These are phyloP conservation scores for Pseudomyrmex cubaensis DNA, from an alignment of 1,140 invertebrate species.

Conservation along the genomic window DNA sequence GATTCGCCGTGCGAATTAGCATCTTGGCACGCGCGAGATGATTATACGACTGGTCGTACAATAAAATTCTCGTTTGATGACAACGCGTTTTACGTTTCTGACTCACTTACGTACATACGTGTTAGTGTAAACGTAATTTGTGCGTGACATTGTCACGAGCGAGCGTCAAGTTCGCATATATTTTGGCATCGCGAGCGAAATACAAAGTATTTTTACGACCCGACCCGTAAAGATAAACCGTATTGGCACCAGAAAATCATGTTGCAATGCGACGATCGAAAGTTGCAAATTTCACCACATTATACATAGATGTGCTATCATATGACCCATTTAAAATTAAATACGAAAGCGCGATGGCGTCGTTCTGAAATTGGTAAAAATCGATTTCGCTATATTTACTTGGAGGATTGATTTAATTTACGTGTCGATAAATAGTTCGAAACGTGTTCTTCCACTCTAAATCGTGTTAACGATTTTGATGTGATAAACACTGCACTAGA, in stretches of 20 bases:
- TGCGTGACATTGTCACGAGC: background rate
- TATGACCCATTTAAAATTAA: constrained; percentile 3
- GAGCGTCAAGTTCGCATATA: constrained; percentile 3
- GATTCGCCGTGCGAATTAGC: constrained; percentile 13
- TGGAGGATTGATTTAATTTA: no score
- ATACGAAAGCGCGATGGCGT: background rate
- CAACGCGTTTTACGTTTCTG: background rate
- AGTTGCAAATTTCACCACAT: background rate
- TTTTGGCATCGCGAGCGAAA: constrained; percentile 64
- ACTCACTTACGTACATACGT: background rate
- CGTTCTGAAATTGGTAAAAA: background rate
- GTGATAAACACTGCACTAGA: no score
- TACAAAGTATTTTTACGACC: constrained; percentile 74
- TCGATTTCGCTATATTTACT: no score
- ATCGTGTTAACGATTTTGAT: background rate
- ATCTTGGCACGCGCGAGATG: background rate
- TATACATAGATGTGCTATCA: background rate
- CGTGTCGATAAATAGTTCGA: no score
- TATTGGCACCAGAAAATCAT: constrained; percentile 29
- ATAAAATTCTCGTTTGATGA: background rate
- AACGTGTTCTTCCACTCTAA: no score
- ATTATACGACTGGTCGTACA: background rate
- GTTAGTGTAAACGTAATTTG: background rate
- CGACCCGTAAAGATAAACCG: constrained; percentile 67
- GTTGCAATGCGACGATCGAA: constrained; percentile 55